Evolutionary conservation across 2,113 vertebrate genomes (phyloP).

Genomic region (Platichthys stellatus): DNA sequence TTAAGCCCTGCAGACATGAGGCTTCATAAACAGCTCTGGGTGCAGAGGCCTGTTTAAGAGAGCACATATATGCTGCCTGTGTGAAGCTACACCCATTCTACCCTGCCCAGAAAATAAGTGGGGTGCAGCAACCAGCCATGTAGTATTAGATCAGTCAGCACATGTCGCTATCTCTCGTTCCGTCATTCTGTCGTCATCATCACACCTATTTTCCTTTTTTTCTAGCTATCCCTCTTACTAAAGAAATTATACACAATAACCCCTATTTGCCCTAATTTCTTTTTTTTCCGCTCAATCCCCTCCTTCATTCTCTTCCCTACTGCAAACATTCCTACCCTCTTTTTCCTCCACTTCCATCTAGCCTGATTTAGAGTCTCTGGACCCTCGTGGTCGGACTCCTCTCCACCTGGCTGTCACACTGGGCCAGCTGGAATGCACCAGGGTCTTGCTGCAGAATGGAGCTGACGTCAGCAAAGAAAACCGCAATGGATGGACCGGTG

Average conservation of each 20-base stretch:
- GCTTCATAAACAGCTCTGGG: neutral
- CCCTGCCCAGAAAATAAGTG: neutral
- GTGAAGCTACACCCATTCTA: neutral
- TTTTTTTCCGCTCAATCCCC: neutral
- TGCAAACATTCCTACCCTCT: neutral
- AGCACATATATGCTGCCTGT: neutral
- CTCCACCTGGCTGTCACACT: slow-evolving; percentile 95
- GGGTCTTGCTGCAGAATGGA: slow-evolving; percentile 90
- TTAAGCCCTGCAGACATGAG: too few relatives aligned
- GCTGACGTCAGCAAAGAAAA: slow-evolving; percentile 96
- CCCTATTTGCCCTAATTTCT: neutral
- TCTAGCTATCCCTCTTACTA: neutral
- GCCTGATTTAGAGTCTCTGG: slow-evolving; percentile 85
- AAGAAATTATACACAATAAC: neutral
- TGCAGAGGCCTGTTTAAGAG: neutral
- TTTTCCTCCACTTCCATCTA: neutral
- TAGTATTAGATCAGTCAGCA: slow-evolving; percentile 54
- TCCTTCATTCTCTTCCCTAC: neutral
- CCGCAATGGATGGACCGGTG: slow-evolving; percentile 96
- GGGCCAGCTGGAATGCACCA: slow-evolving; percentile 92
- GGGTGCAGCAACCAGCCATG: slow-evolving; percentile 10
- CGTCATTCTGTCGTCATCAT: slow-evolving; percentile 22
- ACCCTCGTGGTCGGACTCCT: slow-evolving; percentile 94
- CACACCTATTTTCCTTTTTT: slow-evolving; percentile 7
- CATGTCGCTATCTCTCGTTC: slow-evolving; percentile 10